Evolutionary conservation across 2,888 invertebrate genomes (phyloP), one percentile per base, ranked within the genome.

Genomic region (Tipula vernalis): DNA sequence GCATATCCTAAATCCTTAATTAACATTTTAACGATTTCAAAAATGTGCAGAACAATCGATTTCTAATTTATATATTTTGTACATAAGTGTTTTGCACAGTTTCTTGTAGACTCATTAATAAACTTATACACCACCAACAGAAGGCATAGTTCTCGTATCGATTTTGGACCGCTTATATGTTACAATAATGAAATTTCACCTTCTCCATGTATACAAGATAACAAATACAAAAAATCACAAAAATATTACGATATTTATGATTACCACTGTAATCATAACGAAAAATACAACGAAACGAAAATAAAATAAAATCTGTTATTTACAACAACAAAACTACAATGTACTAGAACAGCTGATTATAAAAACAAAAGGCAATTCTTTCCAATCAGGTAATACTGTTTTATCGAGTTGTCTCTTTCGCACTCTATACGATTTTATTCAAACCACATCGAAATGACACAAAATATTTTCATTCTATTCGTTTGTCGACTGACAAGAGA

Each of bases 311-410:
- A 71, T 71, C 28, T 28, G 51, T 57, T 71, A 71, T 71, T 71
- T 71, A 71, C 71, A 71, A 71, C 71, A 71, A 71, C 71, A 71
- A 71, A 71, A 28, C 71, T 28, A 71, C 71, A 71, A 71, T 71
- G 71, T 71, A 71, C 71, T 71, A 71, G 71, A 85, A 41, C 85
- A 85, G 85, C 85, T 85, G 85, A 85, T 85, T 85, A 85, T 39
- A 85, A 85, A 42, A 85, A 85, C 41, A 85, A 85, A 41, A 44
- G 42, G 84, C 36, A 85, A 85, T 85, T 85, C 8, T 18, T 44
- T 0, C 10, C 15, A 85, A 85, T 85, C 85, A 18, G 85, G 42
- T 28, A 85, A 85, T 85, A 18, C 18, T 18, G 2, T 85, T 12
- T 1, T n/a, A 39, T 84, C 12, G 13, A n/a, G 13, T 84, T 36